Base-by-base conservation (phyloP, 1,140 invertebrate genomes). In the Hyphantria cunea region DNA sequence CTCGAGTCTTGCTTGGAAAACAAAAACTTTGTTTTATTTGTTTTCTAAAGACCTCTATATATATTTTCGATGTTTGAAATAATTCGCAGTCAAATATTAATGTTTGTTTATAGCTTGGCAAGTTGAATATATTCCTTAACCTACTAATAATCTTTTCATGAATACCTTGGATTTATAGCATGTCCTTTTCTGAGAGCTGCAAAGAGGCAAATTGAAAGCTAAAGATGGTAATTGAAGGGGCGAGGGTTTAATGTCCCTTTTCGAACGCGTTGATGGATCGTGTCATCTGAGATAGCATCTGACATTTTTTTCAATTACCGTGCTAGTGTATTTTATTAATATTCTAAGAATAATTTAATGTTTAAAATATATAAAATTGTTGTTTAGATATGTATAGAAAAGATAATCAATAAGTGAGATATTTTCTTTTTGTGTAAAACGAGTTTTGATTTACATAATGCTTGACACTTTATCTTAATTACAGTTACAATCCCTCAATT, bases 171-270 rank as follows among this genome's bases (percentile, higher is more conserved):
- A 58, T 64, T 42, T 37, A 56, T 61, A 45, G 32, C 64, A 56
- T 52, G 31, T 39, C 50, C 41, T 47, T 54, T 60, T 25, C 52
- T 61, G 49, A 58, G 37, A 9, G 68, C 76, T 71, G 70, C 64
- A 60, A 66, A 66, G 44, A 53, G 31, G 42, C 51, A 85, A 89
- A 89, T 89, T 87, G 83, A 87, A 86, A 86, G 79, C 82, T 84
- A 81, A 84, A 84, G 86, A 82, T 78, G 82, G 86, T 87, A 87
- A 87, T 87, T 87, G 76, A 78, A 75, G 70, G 80, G 76, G 74
- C 74, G 78, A 74, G 44, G 76, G 84, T 83, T 85, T 85, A 85
- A 87, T 82, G 82, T 74, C 72, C 77, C 74, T 71, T 77, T 84
- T 68, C 72, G 66, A 75, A 77, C 51, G 49, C 72, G 44, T 55